These are phyloP conservation scores for Porites evermanni DNA, from an alignment of 92 coral and sea anemone genomes.

Conservation along the genomic window DNA sequence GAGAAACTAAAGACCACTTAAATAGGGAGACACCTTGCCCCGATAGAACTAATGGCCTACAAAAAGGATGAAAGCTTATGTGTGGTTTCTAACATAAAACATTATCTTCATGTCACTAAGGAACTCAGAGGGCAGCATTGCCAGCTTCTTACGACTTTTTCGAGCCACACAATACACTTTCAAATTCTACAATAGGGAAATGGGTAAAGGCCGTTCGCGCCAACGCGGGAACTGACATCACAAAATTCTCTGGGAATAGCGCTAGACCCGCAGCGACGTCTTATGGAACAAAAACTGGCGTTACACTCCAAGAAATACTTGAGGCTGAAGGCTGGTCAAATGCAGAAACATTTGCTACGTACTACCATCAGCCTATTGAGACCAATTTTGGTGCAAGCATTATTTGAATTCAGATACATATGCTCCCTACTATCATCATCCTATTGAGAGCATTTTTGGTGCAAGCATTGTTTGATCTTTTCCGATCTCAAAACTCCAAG, in stretches of 20 bases:
- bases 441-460: neutral
- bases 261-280: conserved; percentile 34
- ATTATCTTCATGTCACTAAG: conserved; percentile 8
- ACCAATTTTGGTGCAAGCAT: conserved; percentile 1
- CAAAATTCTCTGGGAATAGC: conserved; percentile 50
- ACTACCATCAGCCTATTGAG: neutral
- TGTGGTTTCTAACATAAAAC: too few relatives aligned
- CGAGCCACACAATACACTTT: conserved; percentile 50
- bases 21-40: conserved; percentile 59
- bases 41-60: conserved; percentile 29
- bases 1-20: conserved; percentile 15
- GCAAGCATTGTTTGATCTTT: neutral
- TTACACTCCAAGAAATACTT: neutral
- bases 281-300: neutral
- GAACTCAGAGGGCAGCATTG: conserved; percentile 5
- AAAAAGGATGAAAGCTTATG: conserved; percentile 15
- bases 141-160: conserved; percentile 35
- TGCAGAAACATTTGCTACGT: neutral
- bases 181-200: conserved; percentile 22
- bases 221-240: conserved; percentile 49
- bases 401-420: neutral
- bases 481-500: too few relatives aligned
- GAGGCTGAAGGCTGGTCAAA: neutral
- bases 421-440: neutral
- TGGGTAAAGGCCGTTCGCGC: conserved; percentile 27